Evolutionary conservation across 2,113 vertebrate genomes (phyloP).

Genomic region (Deroptyus accipitrinus): DNA sequence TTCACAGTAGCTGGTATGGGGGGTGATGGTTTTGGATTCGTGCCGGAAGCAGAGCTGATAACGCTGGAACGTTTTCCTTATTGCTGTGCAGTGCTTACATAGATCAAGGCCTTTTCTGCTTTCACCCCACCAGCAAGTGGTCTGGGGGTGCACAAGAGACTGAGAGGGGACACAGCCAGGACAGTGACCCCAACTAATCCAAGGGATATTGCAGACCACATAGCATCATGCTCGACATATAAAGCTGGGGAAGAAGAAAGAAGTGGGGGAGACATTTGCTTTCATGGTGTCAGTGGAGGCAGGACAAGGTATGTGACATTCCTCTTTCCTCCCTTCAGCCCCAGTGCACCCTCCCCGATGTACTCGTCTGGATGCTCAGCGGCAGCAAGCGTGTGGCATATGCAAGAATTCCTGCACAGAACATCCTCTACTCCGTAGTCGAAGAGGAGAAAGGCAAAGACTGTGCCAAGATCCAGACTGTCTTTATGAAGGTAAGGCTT

Average conservation of each 20-base stretch:
- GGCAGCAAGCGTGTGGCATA: conserved; percentile 83
- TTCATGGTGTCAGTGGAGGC: not conserved
- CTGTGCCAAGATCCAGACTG: conserved; percentile 85
- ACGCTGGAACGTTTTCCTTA: not conserved
- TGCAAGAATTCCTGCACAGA: conserved; percentile 81
- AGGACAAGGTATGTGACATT: not conserved
- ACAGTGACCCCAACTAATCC: not conserved
- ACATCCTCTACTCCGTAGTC: conserved; percentile 88
- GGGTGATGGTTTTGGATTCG: not conserved
- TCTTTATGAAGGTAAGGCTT: conserved; percentile 86
- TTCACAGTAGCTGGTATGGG: not conserved
- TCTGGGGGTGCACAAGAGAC: not conserved
- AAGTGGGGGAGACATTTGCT: not conserved
- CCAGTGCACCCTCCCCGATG: conserved; percentile 87
- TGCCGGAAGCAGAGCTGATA: not conserved
- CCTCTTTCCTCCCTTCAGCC: conserved; percentile 74
- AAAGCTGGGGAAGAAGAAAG: not conserved
- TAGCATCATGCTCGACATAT: not conserved
- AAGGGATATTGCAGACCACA: not conserved
- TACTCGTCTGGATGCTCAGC: conserved; percentile 90
- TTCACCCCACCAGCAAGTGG: not conserved
- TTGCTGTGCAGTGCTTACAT: not conserved
- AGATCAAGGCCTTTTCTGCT: not conserved
- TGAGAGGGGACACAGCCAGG: not conserved
- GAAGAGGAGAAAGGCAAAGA: conserved; percentile 91